Percentiles rank a stretch among this genome's conserved stretches.
These are phyloP conservation scores for Paratilapia polleni DNA, from an alignment of 2,113 vertebrate species.

Conservation along the genomic window DNA sequence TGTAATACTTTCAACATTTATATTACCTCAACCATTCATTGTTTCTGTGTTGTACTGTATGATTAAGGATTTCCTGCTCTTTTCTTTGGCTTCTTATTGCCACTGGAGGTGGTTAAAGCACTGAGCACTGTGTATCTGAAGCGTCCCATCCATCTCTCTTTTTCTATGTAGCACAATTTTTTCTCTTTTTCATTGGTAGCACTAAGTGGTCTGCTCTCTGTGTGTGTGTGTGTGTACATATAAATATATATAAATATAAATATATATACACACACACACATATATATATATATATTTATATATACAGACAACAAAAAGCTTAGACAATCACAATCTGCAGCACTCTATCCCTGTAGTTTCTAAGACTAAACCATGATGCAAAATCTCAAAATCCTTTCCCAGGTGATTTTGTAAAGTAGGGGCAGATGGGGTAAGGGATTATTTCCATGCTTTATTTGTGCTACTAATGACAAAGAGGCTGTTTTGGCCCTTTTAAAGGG, in stretches of 20 bases:
- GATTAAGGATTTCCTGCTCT: neutral
- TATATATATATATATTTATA: neutral
- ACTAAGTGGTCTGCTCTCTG: conserved; percentile 1
- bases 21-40: neutral
- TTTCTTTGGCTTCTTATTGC: conserved; percentile 11
- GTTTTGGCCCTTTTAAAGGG: conserved; percentile 8
- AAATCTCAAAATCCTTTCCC: conserved; percentile 12
- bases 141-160: neutral
- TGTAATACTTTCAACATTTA: neutral
- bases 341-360: conserved; percentile 7
- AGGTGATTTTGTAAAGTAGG: conserved; percentile 18
- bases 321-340: conserved; percentile 38
- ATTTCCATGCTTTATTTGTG: conserved; percentile 21
- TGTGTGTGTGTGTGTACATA: neutral
- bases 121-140: neutral
- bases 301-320: neutral
- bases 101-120: neutral
- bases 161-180: conserved; percentile 3
- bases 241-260: neutral
- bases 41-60: neutral
- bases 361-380: conserved; percentile 9
- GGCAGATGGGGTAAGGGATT: conserved; percentile 19
- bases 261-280: too few relatives aligned
- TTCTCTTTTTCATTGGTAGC: neutral
- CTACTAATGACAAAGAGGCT: conserved; percentile 13